These are phyloP conservation scores for Cyprinodon brontotheroides DNA, from an alignment of 2,113 vertebrate genomes.

Conservation along the genomic window DNA sequence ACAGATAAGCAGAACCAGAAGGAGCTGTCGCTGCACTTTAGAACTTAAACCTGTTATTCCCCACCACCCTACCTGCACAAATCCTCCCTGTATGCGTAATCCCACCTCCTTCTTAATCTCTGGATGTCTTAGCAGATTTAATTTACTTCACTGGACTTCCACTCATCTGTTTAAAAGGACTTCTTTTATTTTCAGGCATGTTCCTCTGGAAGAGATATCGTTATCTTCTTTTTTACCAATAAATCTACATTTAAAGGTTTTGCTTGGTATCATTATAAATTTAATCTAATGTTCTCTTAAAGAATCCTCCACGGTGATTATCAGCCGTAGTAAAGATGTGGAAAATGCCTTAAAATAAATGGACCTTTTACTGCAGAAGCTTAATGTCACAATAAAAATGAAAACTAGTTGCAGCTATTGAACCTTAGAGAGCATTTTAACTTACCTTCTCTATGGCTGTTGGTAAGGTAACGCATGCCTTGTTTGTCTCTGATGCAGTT, in stretches of 20 bases:
- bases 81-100: constrained; percentile 44
- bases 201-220: background rate
- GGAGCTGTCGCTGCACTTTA: constrained; percentile 16
- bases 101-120: constrained; percentile 43
- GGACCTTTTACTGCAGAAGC: background rate
- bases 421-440: background rate
- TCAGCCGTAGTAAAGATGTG: background rate
- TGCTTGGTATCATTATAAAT: background rate
- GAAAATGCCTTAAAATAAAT: background rate
- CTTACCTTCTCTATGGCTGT: background rate
- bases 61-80: constrained; percentile 2
- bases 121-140: constrained; percentile 24
- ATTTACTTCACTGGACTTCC: constrained; percentile 26
- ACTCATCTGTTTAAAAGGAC: constrained; percentile 11
- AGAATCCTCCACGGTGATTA: background rate
- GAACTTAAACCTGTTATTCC: constrained; percentile 29
- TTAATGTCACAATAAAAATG: background rate
- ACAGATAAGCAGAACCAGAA: background rate
- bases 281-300: background rate
- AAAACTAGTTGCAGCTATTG: background rate
- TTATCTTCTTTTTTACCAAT: background rate
- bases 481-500: background rate
- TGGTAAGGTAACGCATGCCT: background rate
- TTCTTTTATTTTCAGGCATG: background rate
- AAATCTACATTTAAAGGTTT: background rate